Evolutionary conservation across 2,797 vertebrate species (phyloP), one percentile per base, ranked within the genome.

Genomic region (Mus minutoides): DNA sequence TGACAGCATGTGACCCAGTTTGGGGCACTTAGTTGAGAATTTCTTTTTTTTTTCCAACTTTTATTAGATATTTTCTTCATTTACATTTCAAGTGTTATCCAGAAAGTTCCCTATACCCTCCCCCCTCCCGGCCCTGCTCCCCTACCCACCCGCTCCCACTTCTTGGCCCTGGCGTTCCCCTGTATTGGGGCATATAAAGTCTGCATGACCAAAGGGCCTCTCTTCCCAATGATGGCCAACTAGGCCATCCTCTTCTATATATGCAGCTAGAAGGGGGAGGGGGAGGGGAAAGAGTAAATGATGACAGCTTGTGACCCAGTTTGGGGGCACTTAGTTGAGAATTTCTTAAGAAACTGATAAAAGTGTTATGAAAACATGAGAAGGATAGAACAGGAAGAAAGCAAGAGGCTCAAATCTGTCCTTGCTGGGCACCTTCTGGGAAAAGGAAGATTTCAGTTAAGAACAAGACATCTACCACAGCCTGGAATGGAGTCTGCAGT

Each of bases 401-500:
- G 2, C 46, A 69, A 43, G 8, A 76, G 6, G 0, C 54, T 19
- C n/a, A 64, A 4, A 4, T 29, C 43, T 85, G 0, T 64, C 90
- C 40, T 34, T 49, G 26, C 52, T 76, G 43, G 13, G 17, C 4
- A 77, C 82, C 78, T 91, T 29, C 56, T 88, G 19, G 19, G 71
- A 40, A 67, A 84, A 19, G 10, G 8, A 34, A 37, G 17, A 43
- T 6, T 31, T 54, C 37, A n/a, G 3, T 31, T 62, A 49, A 58
- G 58, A 12, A 11, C 31, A 13, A 12, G 40, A 76, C 69, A 60
- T 3, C 6, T 14, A 67, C 9, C 4, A 40, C 60, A 56, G 9
- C 40, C 2, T 6, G 0, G 8, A 11, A 9, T 43, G 4, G 7
- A 5, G 0, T 4, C 67, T 83, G 62, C 10, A 31, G 52, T 9